Percentiles rank a stretch among this genome's conserved stretches.
Conservation (phyloP, 2,888 invertebrate species). For the Hyposoter didymator region DNA sequence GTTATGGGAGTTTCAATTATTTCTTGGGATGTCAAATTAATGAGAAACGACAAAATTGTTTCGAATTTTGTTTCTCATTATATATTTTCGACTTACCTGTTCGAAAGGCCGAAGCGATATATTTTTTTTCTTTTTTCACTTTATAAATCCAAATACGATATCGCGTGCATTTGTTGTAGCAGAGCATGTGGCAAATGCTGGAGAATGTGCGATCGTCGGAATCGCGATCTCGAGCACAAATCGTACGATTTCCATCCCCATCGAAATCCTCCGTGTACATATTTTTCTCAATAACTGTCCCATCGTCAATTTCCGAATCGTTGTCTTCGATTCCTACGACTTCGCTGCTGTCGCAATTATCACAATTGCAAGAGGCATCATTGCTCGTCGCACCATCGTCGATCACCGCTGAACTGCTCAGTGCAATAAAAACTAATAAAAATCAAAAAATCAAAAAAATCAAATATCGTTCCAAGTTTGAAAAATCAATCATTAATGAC, state of each 20-base stretch:
- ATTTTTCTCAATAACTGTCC: slow-evolving; percentile 31
- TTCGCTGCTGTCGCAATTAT: slow-evolving; percentile 72
- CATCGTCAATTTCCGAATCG: slow-evolving; percentile 48
- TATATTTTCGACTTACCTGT: slow-evolving; percentile 73
- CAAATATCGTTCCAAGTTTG: not conserved
- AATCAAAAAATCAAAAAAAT: slow-evolving; percentile 20
- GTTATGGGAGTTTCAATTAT: not conserved
- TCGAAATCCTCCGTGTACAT: slow-evolving; percentile 74
- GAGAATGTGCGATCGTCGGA: slow-evolving; percentile 77
- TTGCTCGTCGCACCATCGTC: not conserved
- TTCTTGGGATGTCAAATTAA: not conserved
- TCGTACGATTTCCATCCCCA: slow-evolving; percentile 75
- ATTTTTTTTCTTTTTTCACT: slow-evolving; percentile 65
- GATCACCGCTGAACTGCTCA: not conserved
- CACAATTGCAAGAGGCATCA: slow-evolving; percentile 74
- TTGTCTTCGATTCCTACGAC: slow-evolving; percentile 71
- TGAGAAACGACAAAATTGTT: no score
- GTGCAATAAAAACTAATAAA: slow-evolving; percentile 29
- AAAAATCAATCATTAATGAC: not conserved
- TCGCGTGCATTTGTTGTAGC: slow-evolving; percentile 78
- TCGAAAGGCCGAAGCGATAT: slow-evolving; percentile 70
- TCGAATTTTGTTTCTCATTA: not conserved
- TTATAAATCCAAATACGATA: slow-evolving; percentile 70
- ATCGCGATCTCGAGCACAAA: slow-evolving; percentile 80
- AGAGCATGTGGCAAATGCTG: slow-evolving; percentile 81